Evolutionary conservation across 2,797 vertebrate species (phyloP), one percentile per base, ranked within the genome.

Genomic region (Hemibagrus guttatus): DNA sequence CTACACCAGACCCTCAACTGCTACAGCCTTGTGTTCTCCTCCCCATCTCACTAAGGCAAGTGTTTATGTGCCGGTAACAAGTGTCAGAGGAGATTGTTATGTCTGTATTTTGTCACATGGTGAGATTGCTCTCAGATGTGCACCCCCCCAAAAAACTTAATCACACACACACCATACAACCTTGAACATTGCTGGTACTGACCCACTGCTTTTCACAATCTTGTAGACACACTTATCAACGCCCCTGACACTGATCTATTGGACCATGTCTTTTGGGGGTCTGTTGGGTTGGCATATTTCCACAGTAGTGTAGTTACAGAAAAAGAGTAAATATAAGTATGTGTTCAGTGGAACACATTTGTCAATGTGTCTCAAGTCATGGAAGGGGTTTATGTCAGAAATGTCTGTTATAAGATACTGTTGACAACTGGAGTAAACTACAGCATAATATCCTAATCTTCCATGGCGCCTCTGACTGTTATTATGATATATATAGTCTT

Each of bases 21-120:
- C 93, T 87, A 91, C 83, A 85, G 54, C 35, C 69, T 64, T 81
- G 56, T 35, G 81, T 75, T 81, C 75, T 75, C 58, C 79, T 85
- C 90, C 83, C 0, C 94, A 93, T 96, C 95, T 95, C 69, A 71
- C 92, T 86, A 87, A 93, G 92, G 95, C 93, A 94, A 96, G 96
- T 97, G 97, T 97, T 97, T 97, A 96, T 95, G 95, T 92, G 95
- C 94, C 93, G 92, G 94, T 95, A 97, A 96, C 96, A 97, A 96
- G 97, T 96, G 96, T 95, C 92, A 94, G 93, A 93, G 93, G 91
- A 92, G 95, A 92, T 90, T 93, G 92, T 95, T 91, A 93, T 89
- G 96, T 95, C 97, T 97, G 96, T 90, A 91, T 91, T 96, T 94
- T 91, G 93, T 97, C 96, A 97, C 90, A 90, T 85, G 81, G 31